These are phyloP conservation scores for Lordiphosa clarofinis DNA, from an alignment of 1,140 invertebrate genomes.

Conservation along the genomic window DNA sequence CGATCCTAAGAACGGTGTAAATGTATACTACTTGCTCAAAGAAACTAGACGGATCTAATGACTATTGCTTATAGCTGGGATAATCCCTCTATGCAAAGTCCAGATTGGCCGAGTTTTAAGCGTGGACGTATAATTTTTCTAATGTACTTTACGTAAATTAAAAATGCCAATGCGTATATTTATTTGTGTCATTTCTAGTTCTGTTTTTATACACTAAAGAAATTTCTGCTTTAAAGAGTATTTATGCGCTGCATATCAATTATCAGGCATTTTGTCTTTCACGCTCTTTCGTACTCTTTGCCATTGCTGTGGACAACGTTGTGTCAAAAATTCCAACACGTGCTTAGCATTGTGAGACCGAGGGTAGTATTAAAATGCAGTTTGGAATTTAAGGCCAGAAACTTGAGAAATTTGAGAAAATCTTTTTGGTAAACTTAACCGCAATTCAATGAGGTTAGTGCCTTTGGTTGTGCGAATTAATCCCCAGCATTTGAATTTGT, in stretches of 20 bases:
- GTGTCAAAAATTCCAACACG: slow-evolving; percentile 26
- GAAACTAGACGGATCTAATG: no score
- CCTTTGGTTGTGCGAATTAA: slow-evolving; percentile 22
- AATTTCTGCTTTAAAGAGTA: no score
- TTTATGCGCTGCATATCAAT: background rate
- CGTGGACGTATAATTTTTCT: no score
- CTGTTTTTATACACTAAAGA: no score
- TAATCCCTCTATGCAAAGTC: no score
- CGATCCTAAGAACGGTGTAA: no score
- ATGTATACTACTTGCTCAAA: no score
- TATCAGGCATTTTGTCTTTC: background rate
- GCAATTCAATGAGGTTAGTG: slow-evolving; percentile 14
- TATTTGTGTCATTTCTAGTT: no score
- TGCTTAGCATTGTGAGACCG: slow-evolving; percentile 24
- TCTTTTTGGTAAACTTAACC: slow-evolving; percentile 17
- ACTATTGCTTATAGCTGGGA: no score
- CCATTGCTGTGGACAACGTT: slow-evolving; percentile 13
- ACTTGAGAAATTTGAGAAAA: slow-evolving; percentile 34
- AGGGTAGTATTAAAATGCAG: slow-evolving; percentile 29
- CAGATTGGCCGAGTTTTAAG: no score
- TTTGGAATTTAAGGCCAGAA: slow-evolving; percentile 14
- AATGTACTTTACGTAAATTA: no score
- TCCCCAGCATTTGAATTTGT: slow-evolving; percentile 36
- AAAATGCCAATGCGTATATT: no score
- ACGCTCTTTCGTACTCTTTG: slow-evolving; percentile 3